Evolutionary conservation across 2,113 vertebrate species (phyloP), one percentile per base, ranked within the genome.

Genomic region (Zeus faber): DNA sequence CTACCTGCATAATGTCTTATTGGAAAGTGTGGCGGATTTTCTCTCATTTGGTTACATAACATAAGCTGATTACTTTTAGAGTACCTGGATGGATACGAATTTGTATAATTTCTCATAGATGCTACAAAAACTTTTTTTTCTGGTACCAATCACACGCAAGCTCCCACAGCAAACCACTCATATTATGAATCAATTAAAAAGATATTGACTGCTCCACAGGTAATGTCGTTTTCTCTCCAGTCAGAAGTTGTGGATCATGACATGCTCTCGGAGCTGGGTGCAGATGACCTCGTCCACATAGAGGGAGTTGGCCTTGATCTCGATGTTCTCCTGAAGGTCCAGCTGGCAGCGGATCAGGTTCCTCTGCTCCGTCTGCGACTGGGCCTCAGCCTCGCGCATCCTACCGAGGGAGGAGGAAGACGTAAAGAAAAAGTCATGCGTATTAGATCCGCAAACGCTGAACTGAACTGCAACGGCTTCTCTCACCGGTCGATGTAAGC

Each of bases 251-350:
- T 85, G 79, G 22, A 88, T 89, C 2, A 61, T 39, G 8, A 95
- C 57, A 48, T 92, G 77, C 68, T 91, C 88, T 62, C 90, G 85
- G 81, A 91, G 84, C 72, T 89, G 90, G 70, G 70, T 54, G 46
- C 95, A 97, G 47, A 93, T 76, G 58, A 97, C 93, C 57, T 97
- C 92, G 0, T 98, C 95, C 1, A 96, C 91, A 53, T 97, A 98
- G 26, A 99, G 60, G 0, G 91, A 87, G 57, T 84, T 88, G 51
- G 89, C 79, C 58, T 96, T 96, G 20, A 90, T 67, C 27, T 89
- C 76, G 29, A 98, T 92, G 72, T 91, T 89, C 44, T 95, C 90
- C 82, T 97, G 90, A 74, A 98, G 84, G 18, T 86, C 79, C 13
- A 95, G 79, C 72, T 95, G 93, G 14, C 62, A 85, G 25, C 84